Conservation (phyloP, 2,888 invertebrate species). For the Drosophila aldrichi region DNA sequence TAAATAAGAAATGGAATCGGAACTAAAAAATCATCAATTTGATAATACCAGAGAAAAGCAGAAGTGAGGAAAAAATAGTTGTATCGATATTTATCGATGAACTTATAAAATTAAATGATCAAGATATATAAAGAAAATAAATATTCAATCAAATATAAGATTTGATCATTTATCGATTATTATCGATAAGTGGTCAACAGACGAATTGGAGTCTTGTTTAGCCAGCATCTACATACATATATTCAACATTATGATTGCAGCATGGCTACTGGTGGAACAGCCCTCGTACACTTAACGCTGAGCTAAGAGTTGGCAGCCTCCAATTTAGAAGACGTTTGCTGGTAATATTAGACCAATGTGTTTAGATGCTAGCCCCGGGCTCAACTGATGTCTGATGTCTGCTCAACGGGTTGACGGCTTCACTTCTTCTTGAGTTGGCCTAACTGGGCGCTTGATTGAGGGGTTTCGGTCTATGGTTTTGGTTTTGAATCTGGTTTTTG, state of each 20-base stretch:
- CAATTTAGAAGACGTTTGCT: constrained; percentile 53
- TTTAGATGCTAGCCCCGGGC: constrained; percentile 43
- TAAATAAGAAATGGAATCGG: too few relatives aligned
- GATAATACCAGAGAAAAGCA: too few relatives aligned
- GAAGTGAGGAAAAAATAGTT: background rate
- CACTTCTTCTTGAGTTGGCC: constrained; percentile 39
- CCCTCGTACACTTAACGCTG: constrained; percentile 31
- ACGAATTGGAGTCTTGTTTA: too few relatives aligned
- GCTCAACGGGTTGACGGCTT: constrained; percentile 50
- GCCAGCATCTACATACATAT: background rate
- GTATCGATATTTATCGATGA: background rate
- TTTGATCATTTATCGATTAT: background rate
- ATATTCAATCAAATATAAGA: too few relatives aligned
- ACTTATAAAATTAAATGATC: background rate
- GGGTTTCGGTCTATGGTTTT: constrained; percentile 21
- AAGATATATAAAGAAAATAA: too few relatives aligned
- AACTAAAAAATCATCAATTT: too few relatives aligned
- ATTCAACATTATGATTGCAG: too few relatives aligned
- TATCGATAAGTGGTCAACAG: background rate
- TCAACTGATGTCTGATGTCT: constrained; percentile 27
- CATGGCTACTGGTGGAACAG: constrained; percentile 15
- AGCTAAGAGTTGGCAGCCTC: constrained; percentile 19
- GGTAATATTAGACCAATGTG: constrained; percentile 56
- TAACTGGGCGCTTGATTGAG: constrained; percentile 55
- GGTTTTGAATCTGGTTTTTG: constrained; percentile 4